Evolutionary conservation across 37 sponge, comb jelly and placozoan genomes (phyloP), one percentile per base, ranked within the genome.

Genomic region (Theonella swinhoei): DNA sequence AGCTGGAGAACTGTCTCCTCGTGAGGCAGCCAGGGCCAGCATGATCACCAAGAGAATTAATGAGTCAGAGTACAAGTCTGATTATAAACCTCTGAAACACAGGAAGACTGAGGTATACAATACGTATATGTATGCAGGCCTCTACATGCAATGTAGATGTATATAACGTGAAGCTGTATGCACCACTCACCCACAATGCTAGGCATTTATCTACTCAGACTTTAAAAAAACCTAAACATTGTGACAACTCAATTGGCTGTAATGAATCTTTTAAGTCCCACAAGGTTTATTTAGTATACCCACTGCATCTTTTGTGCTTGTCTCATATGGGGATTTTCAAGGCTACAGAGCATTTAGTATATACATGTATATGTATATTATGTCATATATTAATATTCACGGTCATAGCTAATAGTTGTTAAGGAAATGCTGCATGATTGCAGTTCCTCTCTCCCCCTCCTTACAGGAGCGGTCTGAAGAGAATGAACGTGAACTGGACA

Each of bases 21-120:
- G 54, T 47, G 54, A 47, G 54, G 54, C 54, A 17, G 54, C 54
- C 54, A 43, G 54, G 4, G 32, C 76, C 24, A 75, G 11, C 32
- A 75, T 34, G 34, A 17, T 75, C 58, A 75, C 76, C 33, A 75
- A 75, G 32, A 75, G 42, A 60, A 54, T 75, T 3, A 58, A 75
- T 54, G 31, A 3, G 1, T 28, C 76, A 2, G 58, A 75, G 8
- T 47, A 47, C 54, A 20, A 3, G 1, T 28, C 76, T 4, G 58
- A 75, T 3, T 47, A 47, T 14, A 47, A 14, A 47, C 54, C 54
- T 17, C 54, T 47, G 54, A 47, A 47, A 14, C 54, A 47, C 14
- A 47, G 54, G 54, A 47, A 47, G 14, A 7, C 54, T 17, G 54
- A 47, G 54, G 54, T 47, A 14, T 14, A 17, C n/a, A 47, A 47